Evolutionary conservation across 2,888 invertebrate genomes (phyloP).

Genomic region (Eilema caniola): DNA sequence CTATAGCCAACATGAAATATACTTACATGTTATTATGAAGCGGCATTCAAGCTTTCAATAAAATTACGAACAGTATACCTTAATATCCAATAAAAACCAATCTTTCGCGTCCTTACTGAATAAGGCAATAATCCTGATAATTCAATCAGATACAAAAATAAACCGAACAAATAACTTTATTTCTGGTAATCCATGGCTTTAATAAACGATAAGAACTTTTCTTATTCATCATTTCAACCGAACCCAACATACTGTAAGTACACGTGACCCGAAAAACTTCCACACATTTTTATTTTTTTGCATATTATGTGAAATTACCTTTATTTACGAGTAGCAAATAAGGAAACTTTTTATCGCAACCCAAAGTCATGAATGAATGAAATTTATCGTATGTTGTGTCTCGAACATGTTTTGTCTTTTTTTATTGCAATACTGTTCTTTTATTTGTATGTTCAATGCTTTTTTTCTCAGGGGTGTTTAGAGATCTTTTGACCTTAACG

Average conservation of each 20-base stretch:
- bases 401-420: not conserved
- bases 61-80: not conserved
- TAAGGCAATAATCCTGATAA: not conserved
- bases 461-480: no score
- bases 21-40: not conserved
- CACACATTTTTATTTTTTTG: slow-evolving; percentile 7
- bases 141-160: not conserved
- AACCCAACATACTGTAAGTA: not conserved
- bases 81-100: not conserved
- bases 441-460: no score
- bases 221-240: slow-evolving; percentile 11
- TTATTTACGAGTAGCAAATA: slow-evolving; percentile 15
- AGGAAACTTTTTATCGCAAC: slow-evolving; percentile 14
- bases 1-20: no score
- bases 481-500: no score
- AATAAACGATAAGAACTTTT: slow-evolving; percentile 7
- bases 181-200: not conserved
- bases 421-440: not conserved
- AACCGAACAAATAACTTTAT: not conserved
- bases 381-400: not conserved
- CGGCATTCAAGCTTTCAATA: not conserved
- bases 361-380: not conserved
- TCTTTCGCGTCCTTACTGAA: not conserved
- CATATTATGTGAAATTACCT: slow-evolving; percentile 16
- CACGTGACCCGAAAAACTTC: slow-evolving; percentile 1